phyloP scores from a whole-genome alignment of 2,888 invertebrate species.

The Oconnorella tubifera region DNA sequence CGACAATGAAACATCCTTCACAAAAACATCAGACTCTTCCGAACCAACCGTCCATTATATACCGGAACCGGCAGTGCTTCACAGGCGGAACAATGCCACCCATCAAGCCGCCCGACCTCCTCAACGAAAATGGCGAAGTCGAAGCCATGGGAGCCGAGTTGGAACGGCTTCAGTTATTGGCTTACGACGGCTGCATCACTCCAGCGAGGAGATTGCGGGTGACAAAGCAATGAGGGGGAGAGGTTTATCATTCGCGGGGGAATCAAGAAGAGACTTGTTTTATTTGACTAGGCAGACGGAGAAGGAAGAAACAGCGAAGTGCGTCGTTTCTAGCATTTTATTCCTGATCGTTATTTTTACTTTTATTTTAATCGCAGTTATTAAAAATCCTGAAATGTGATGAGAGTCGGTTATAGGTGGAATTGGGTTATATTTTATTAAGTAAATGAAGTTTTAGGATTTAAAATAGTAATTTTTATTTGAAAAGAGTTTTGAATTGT shows the following conservation, averaged over 20 bases:
- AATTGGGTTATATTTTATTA: no score
- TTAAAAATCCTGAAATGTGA: constrained; percentile 15
- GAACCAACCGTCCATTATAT: background rate
- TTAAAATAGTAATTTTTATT: no score
- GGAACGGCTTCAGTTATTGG: background rate
- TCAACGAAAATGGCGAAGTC: no score
- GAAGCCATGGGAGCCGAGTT: background rate
- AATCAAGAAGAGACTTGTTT: background rate
- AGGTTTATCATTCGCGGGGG: no score
- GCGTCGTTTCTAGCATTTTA: constrained; percentile 14
- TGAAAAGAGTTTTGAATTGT: no score
- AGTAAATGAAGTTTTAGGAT: no score
- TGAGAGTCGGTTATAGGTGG: no score
- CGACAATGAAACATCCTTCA: background rate
- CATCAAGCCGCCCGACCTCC: no score
- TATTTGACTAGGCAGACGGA: constrained; percentile 5
- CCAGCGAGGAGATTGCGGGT: background rate
- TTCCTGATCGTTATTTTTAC: constrained; percentile 10
- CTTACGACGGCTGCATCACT: background rate
- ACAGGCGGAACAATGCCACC: background rate
- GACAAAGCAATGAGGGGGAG: background rate
- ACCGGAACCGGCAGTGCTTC: background rate
- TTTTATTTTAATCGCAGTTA: constrained; percentile 6
- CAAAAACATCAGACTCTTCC: background rate
- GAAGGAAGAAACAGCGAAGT: constrained; percentile 6